phyloP scores from a whole-genome alignment of 2,888 invertebrate genomes.

The Rhorus exstirpatorius region DNA sequence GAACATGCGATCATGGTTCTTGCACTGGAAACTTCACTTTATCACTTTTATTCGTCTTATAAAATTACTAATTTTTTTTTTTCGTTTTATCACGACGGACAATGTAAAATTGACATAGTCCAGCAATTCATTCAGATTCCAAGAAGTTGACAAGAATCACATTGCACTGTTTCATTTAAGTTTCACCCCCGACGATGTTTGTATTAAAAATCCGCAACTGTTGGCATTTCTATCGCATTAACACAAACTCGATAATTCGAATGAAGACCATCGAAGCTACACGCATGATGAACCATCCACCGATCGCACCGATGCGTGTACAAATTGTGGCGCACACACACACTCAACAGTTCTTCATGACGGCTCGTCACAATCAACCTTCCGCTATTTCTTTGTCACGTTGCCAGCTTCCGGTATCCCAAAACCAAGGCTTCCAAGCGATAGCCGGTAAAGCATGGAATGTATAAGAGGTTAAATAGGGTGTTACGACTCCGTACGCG shows the following conservation, averaged over 20 bases:
- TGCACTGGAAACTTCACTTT: conserved; percentile 1
- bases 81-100: neutral
- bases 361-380: neutral
- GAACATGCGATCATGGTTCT: neutral
- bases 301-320: neutral
- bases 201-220: neutral
- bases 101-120: neutral
- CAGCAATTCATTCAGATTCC: conserved; percentile 2
- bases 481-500: conserved; percentile 81
- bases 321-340: conserved; percentile 2
- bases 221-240: neutral
- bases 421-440: conserved; percentile 38
- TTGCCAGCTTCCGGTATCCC: conserved; percentile 34
- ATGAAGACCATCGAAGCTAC: neutral
- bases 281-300: neutral
- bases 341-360: conserved; percentile 1
- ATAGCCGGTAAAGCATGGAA: conserved; percentile 49
- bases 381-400: conserved; percentile 14
- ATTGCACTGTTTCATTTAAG: neutral
- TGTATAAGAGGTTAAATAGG: conserved; percentile 70
- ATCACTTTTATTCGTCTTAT: neutral
- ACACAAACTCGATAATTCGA: neutral
- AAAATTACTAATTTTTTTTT: neutral
- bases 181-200: neutral
- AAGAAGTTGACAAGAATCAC: neutral